Evolutionary conservation across 2,113 vertebrate genomes (phyloP), one percentile per base, ranked within the genome.

Genomic region (Siniperca knerii): DNA sequence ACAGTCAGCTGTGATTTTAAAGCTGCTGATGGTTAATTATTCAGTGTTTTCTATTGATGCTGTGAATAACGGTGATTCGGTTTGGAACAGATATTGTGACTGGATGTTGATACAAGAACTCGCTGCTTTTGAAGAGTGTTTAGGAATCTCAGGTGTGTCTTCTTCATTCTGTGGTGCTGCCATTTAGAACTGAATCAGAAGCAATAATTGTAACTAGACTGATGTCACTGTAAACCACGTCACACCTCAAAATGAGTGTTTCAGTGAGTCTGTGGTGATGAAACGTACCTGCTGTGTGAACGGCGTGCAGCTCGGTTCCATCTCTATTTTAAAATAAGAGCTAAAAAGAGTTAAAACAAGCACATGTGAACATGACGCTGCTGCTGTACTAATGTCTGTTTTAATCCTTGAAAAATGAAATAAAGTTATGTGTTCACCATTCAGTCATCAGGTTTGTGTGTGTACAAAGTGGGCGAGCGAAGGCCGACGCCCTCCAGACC

Each of bases 131-230:
- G 4, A 52, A 35, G 40, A 4, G 40, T 54, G 42, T 0, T 1
- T 60, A 60, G 37, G 50, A 29, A 71, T 61, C 81, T 84, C 77
- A 84, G 81, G 81, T 84, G 81, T 67, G 72, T 75, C 5, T 9
- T 29, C 6, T 65, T 76, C 8, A 4, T 35, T 40, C 40, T 44
- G 21, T 33, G 50, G 66, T 66, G 78, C 77, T 69, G 46, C 25
- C 64, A 9, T 20, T 15, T 0, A 73, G 35, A 57, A 6, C 2
- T 10, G 11, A 48, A 58, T 73, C 61, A 60, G 48, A 55, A 86
- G 65, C 15, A 75, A 64, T 46, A 78, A 57, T 15, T 57, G 40
- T 13, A 40, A 40, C 2, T 7, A 29, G 48, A 55, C 42, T 9
- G 9, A 44, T 29, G 48, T 57, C 29, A 1, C 2, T 4, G 15